Conservation (phyloP, 2,113 vertebrate species). For the Alligator mississippiensis region DNA sequence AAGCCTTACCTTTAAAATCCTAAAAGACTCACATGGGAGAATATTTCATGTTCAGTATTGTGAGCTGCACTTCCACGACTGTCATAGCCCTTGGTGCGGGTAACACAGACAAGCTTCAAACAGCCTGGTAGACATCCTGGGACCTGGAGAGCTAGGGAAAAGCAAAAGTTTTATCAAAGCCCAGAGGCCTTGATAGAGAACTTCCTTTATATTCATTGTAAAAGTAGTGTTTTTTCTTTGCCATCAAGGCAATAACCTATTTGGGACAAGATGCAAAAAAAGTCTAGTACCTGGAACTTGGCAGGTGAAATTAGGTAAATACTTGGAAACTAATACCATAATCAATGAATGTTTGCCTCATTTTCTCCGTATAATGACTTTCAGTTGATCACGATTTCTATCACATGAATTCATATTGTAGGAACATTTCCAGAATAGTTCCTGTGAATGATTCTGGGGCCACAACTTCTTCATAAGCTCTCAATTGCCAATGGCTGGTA, state of each 20-base stretch:
- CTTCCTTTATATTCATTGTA: neutral
- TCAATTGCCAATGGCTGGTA: too few species aligned
- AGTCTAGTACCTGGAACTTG: rapidly evolving
- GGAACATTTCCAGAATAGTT: conserved; percentile 43
- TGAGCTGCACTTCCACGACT: neutral
- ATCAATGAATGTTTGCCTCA: neutral
- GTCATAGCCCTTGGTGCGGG: neutral
- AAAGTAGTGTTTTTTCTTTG: neutral
- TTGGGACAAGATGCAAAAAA: neutral
- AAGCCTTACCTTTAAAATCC: neutral
- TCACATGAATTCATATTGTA: conserved; percentile 38
- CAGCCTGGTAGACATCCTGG: rapidly evolving
- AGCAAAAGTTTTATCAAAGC: neutral
- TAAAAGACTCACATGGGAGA: neutral
- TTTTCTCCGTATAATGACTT: too few species aligned
- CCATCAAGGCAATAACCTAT: neutral
- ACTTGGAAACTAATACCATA: neutral
- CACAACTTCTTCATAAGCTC: too few species aligned
- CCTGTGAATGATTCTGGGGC: neutral
- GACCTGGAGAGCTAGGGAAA: neutral
- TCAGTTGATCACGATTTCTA: neutral
- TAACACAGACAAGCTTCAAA: neutral
- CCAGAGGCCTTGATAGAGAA: neutral
- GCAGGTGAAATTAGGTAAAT: neutral
- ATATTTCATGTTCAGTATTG: neutral